Evolutionary conservation across 2,888 invertebrate species (phyloP).

Genomic region (Saturnia pavonia): DNA sequence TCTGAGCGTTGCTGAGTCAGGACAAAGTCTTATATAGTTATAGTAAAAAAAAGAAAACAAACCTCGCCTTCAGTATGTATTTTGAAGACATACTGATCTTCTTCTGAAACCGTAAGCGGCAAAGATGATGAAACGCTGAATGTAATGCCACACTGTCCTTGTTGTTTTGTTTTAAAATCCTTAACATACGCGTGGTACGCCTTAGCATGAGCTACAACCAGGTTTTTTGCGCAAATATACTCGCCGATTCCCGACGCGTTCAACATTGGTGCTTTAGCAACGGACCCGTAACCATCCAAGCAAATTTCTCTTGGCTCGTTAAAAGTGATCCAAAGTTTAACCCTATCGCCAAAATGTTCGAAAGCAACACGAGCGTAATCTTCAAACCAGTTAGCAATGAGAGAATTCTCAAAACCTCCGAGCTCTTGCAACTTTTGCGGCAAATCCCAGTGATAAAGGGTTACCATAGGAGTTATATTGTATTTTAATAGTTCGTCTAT

Average conservation of each 20-base stretch:
- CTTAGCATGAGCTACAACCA: conserved; percentile 78
- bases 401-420: conserved; percentile 74
- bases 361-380: conserved; percentile 69
- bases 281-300: conserved; percentile 63
- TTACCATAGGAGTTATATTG: conserved; percentile 82
- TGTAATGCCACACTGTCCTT: conserved; percentile 37
- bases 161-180: conserved; percentile 48
- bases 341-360: conserved; percentile 70
- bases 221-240: conserved; percentile 73
- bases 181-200: conserved; percentile 62
- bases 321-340: conserved; percentile 80
- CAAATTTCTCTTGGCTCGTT: conserved; percentile 76
- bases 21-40: not conserved
- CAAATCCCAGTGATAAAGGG: conserved; percentile 79
- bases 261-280: conserved; percentile 51
- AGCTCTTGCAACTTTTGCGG: conserved; percentile 75
- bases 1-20: too few relatives aligned
- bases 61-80: conserved; percentile 35
- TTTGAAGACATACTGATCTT: conserved; percentile 51
- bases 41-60: not conserved
- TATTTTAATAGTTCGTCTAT: conserved; percentile 82
- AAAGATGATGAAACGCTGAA: conserved; percentile 29
- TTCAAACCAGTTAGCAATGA: conserved; percentile 66
- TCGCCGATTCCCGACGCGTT: conserved; percentile 67
- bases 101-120: conserved; percentile 45